A percentile compares a stretch with the other conserved stretches of the same genome.
Evolutionary conservation across 2,113 vertebrate species (phyloP).

Genomic region (Sciurus niger): DNA sequence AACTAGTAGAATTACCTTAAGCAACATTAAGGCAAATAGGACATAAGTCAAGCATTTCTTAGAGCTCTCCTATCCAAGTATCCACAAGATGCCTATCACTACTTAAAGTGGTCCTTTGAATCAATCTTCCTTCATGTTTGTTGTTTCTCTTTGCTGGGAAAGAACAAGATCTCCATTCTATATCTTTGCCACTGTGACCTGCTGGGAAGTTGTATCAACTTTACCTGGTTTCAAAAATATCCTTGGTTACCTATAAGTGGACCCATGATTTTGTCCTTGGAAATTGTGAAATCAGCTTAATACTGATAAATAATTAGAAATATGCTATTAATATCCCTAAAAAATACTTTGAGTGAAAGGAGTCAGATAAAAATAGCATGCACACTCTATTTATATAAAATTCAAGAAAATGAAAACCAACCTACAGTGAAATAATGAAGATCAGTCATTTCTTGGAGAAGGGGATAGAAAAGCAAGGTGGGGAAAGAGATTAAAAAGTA

Average conservation of each 20-base stretch:
- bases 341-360: background rate
- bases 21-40: background rate
- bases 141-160: background rate
- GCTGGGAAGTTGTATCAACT: background rate
- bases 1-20: background rate
- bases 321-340: background rate
- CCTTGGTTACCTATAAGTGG: background rate
- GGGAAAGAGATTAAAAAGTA: background rate
- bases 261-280: background rate
- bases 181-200: background rate
- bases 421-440: background rate
- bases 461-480: fast-evolving
- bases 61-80: background rate
- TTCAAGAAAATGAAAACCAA: background rate
- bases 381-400: background rate
- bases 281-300: background rate
- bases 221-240: background rate
- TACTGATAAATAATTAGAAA: background rate
- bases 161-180: background rate
- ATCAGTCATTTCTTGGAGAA: background rate
- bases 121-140: background rate
- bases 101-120: background rate
- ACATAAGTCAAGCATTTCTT: background rate
- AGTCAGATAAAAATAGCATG: background rate
- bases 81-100: background rate